A percentile compares a stretch with the other conserved stretches of the same genome.
phyloP scores from a whole-genome alignment of 1,140 invertebrate genomes.

The Euwallacea fornicatus region DNA sequence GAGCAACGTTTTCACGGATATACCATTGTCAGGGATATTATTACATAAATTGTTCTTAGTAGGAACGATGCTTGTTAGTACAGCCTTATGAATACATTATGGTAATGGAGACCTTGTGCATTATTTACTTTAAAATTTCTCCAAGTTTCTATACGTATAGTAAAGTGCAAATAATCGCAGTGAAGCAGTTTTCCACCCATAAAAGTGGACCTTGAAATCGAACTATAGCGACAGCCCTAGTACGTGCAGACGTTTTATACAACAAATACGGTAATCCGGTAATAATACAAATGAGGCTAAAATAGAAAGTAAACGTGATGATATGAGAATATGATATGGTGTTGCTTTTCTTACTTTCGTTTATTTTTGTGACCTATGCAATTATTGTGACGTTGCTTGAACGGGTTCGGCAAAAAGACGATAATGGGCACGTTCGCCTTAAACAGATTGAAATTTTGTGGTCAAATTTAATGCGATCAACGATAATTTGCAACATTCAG shows the following conservation, averaged over 20 bases:
- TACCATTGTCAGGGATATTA: no score
- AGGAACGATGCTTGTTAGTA: no score
- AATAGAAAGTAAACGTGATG: constrained; percentile 37
- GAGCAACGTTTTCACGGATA: no score
- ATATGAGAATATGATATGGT: constrained; percentile 24
- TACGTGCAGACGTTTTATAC: neutral
- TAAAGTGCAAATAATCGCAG: no score
- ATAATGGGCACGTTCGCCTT: neutral
- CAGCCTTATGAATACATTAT: no score
- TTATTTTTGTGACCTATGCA: neutral
- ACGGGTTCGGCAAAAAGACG: neutral
- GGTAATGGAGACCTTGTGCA: no score
- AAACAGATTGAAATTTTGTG: neutral
- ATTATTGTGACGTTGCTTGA: neutral
- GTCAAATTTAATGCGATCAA: no score
- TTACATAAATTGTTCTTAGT: no score
- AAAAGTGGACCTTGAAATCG: constrained; percentile 17
- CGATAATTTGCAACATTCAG: no score
- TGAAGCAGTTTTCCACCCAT: constrained; percentile 12
- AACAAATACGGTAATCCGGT: constrained; percentile 31
- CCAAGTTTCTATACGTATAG: no score
- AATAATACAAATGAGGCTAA: constrained; percentile 30
- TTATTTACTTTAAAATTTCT: no score
- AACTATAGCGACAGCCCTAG: constrained; percentile 1
- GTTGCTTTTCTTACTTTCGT: constrained; percentile 6